These are phyloP conservation scores for Tychaedon coryphoeus DNA, from an alignment of 2,113 vertebrate species.

Conservation along the genomic window DNA sequence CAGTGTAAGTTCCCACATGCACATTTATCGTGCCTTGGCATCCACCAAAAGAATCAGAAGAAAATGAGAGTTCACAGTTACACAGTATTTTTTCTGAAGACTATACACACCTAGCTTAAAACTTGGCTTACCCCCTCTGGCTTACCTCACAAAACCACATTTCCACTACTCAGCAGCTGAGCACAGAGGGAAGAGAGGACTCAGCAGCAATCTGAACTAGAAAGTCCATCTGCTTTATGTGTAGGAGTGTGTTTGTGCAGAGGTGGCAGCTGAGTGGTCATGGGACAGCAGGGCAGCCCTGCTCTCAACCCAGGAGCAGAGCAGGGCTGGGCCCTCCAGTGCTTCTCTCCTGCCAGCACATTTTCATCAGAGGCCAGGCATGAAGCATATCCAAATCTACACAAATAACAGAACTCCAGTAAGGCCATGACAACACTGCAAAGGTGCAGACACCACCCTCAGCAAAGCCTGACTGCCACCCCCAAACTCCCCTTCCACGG, in stretches of 20 bases:
- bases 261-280: accelerated
- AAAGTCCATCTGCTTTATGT: not conserved
- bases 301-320: not conserved
- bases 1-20: not conserved
- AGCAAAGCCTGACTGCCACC: not conserved
- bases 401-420: not conserved
- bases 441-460: not conserved
- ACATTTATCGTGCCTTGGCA: accelerated
- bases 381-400: not conserved
- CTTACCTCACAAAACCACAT: not conserved
- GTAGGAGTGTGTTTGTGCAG: not conserved
- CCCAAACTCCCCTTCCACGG: not conserved
- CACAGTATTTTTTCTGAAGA: not conserved
- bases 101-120: not conserved
- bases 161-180: not conserved
- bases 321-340: not conserved
- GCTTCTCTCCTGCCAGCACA: not conserved
- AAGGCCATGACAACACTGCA: accelerated
- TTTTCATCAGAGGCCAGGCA: not conserved
- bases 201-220: not conserved
- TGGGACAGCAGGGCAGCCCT: not conserved
- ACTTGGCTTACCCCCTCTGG: not conserved
- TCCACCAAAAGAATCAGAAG: not conserved
- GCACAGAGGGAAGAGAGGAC: not conserved
- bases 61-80: not conserved